Conservation (phyloP, 2,888 invertebrate genomes). For the Phortica magna region DNA sequence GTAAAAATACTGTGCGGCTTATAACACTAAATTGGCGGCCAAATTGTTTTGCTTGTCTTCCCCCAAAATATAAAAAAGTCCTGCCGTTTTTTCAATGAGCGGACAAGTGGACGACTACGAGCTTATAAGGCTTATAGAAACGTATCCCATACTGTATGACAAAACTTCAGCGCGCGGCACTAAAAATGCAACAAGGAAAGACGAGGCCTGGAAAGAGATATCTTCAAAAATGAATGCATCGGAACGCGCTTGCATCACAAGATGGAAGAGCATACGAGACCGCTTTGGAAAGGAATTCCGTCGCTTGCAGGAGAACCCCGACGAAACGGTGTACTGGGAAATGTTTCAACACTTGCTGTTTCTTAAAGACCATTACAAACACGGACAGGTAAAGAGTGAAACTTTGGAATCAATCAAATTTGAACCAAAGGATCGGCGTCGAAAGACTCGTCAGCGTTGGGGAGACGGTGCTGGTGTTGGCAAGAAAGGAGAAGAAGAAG, state of each 20-base stretch:
- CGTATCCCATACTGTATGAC: conserved; percentile 70
- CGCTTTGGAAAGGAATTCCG: conserved; percentile 73
- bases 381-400: conserved; percentile 64
- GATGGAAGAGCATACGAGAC: conserved; percentile 73
- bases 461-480: conserved; percentile 3
- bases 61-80: no score
- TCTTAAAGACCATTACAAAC: conserved; percentile 72
- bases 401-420: conserved; percentile 64
- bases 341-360: conserved; percentile 70
- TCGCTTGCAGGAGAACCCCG: conserved; percentile 66
- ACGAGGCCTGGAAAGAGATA: conserved; percentile 69
- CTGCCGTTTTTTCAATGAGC: conserved; percentile 10
- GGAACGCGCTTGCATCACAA: conserved; percentile 72
- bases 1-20: no score
- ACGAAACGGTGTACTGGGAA: conserved; percentile 70
- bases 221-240: conserved; percentile 66
- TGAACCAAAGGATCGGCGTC: conserved; percentile 51
- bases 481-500: conserved; percentile 44
- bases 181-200: conserved; percentile 64
- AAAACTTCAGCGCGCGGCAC: conserved; percentile 64
- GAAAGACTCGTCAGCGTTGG: conserved; percentile 15
- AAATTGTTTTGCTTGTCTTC: no score
- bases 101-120: conserved; percentile 61
- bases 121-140: conserved; percentile 63
- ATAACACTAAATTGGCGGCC: no score